These are phyloP conservation scores for Drosophila meridionalis DNA, from an alignment of 2,888 invertebrate genomes.

Conservation along the genomic window DNA sequence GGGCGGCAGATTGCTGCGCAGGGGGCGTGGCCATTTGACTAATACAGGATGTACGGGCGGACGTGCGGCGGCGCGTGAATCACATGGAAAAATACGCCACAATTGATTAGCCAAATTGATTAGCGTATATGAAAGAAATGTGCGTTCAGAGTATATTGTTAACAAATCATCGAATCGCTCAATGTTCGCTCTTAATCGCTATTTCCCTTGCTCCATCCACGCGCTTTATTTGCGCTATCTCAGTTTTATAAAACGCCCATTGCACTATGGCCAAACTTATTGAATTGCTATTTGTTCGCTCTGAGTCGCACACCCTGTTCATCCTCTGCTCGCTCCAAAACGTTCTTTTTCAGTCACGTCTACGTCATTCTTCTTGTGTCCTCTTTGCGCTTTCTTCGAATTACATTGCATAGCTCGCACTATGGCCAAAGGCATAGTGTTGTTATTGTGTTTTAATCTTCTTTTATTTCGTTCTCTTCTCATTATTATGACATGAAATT, in stretches of 20 bases:
- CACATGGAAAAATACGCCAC: constrained; percentile 40
- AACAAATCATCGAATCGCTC: background rate
- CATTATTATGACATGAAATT: background rate
- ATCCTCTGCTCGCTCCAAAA: too few relatives aligned
- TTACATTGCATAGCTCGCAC: background rate
- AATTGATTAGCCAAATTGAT: constrained; percentile 32
- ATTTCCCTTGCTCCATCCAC: background rate
- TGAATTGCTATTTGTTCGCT: too few relatives aligned
- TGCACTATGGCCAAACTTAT: background rate
- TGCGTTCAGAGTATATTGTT: constrained; percentile 10
- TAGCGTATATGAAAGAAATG: constrained; percentile 29
- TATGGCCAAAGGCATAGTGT: background rate
- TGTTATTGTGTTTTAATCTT: background rate
- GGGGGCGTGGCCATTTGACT: background rate
- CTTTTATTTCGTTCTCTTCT: background rate
- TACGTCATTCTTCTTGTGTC: background rate
- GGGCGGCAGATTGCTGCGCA: background rate
- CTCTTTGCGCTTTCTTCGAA: background rate
- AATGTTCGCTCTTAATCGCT: background rate
- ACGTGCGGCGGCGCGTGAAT: constrained; percentile 30
- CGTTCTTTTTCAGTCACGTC: background rate
- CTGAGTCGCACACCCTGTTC: too few relatives aligned
- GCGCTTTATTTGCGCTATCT: background rate
- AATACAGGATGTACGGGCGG: constrained; percentile 26
- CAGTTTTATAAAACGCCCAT: background rate